phyloP scores from a whole-genome alignment of 1,140 invertebrate species.

The Cotesia chilonis region DNA sequence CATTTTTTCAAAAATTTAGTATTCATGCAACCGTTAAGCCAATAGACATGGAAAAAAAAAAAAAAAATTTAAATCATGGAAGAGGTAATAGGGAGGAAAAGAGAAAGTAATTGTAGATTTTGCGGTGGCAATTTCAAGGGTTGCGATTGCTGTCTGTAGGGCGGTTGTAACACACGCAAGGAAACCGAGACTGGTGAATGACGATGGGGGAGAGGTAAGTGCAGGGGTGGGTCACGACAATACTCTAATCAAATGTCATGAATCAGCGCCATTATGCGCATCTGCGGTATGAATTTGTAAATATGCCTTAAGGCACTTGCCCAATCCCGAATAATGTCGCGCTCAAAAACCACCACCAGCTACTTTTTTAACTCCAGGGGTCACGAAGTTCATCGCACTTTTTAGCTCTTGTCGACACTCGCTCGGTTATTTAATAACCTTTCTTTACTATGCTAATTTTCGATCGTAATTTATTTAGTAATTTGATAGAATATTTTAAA shows the following conservation, averaged over 20 bases:
- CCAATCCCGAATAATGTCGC: constrained; percentile 1
- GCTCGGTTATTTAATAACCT: no score
- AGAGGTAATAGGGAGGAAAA: constrained; percentile 2
- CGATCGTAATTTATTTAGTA: no score
- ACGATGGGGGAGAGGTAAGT: constrained; percentile 10
- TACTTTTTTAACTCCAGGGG: background rate
- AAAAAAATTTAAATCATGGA: background rate
- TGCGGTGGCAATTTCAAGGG: constrained; percentile 21
- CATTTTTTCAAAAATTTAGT: no score
- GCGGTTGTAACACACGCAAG: background rate
- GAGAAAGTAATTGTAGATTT: background rate
- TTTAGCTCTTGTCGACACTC: no score
- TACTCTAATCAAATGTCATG: constrained; percentile 66
- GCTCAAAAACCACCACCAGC: background rate
- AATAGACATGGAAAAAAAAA: background rate
- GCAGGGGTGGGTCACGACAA: constrained; percentile 52
- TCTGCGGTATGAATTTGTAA: constrained; percentile 65
- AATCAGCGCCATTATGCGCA: constrained; percentile 65
- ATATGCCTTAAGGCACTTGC: constrained; percentile 55
- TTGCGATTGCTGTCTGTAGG: constrained; percentile 1
- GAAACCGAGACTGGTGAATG: background rate
- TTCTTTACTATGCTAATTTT: no score
- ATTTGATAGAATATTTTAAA: background rate
- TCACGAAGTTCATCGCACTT: no score
- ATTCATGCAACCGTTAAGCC: no score